These are phyloP conservation scores for Melanchra persicariae DNA, from an alignment of 2,888 invertebrate species.

Conservation along the genomic window DNA sequence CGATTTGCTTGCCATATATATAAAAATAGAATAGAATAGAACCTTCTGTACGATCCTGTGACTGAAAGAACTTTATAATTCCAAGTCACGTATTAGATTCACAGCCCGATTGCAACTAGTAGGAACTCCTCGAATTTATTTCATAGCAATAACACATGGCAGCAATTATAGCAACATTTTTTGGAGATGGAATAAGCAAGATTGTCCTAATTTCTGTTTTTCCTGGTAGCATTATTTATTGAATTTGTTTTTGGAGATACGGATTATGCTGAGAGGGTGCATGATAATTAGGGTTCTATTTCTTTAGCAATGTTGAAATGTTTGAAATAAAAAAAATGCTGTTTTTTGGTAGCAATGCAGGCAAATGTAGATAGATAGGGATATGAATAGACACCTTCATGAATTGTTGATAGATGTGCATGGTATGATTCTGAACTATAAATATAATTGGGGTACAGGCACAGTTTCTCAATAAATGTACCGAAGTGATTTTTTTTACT, in stretches of 20 bases:
- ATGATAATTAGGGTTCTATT: not conserved
- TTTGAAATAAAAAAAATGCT: too few relatives aligned
- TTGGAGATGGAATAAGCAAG: conserved; percentile 13
- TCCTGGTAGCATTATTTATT: not conserved
- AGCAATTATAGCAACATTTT: conserved; percentile 31
- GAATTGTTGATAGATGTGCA: too few relatives aligned
- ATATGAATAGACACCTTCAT: too few relatives aligned
- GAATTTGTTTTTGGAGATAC: not conserved
- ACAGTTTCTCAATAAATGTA: too few relatives aligned
- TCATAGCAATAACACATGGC: conserved; percentile 54
- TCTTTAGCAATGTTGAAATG: not conserved
- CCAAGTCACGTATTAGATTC: conserved; percentile 64
- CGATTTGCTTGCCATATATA: too few relatives aligned
- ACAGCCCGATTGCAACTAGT: conserved; percentile 46
- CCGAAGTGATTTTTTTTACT: too few relatives aligned
- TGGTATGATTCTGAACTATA: too few relatives aligned
- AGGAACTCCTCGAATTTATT: conserved; percentile 55
- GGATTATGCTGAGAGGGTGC: not conserved
- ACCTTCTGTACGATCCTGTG: not conserved
- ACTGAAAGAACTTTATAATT: conserved; percentile 28
- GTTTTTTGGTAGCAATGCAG: too few relatives aligned
- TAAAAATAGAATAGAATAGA: too few relatives aligned
- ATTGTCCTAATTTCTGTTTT: not conserved
- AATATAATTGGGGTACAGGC: too few relatives aligned
- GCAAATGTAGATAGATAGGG: too few relatives aligned